A percentile compares a stretch with the other conserved stretches of the same genome.
phyloP scores from a whole-genome alignment of 2,888 invertebrate species.

The Xylocampa areola region DNA sequence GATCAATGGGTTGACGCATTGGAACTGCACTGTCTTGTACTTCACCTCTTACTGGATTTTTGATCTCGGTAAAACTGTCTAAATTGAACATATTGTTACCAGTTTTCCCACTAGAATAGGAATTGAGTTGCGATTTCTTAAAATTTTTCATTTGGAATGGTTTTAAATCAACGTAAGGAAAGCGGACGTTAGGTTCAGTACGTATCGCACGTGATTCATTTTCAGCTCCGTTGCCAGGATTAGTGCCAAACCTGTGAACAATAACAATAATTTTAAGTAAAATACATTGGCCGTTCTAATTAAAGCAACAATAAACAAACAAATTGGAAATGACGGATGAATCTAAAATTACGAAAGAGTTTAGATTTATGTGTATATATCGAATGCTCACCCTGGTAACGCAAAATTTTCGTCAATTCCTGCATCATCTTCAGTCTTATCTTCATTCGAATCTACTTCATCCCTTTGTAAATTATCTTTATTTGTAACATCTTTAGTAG shows the following conservation, averaged over 20 bases:
- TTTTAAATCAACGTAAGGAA: conserved; percentile 84
- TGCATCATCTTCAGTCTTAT: conserved; percentile 46
- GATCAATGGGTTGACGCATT: conserved; percentile 75
- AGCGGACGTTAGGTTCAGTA: conserved; percentile 80
- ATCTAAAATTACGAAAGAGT: not conserved
- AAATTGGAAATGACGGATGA: not conserved
- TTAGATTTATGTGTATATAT: no score
- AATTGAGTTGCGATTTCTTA: conserved; percentile 67
- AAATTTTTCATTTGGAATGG: conserved; percentile 82
- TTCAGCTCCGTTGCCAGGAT: conserved; percentile 81
- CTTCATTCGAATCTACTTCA: conserved; percentile 40
- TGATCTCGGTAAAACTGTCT: conserved; percentile 71
- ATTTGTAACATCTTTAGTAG: conserved; percentile 43
- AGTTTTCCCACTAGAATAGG: conserved; percentile 71
- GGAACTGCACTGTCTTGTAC: conserved; percentile 74
- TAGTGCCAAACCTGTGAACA: conserved; percentile 79
- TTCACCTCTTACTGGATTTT: conserved; percentile 81
- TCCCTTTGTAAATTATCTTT: conserved; percentile 33
- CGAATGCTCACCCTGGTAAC: conserved; percentile 78
- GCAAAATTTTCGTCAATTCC: conserved; percentile 78
- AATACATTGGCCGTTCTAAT: no score
- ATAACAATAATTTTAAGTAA: conserved; percentile 17
- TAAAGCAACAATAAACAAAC: not conserved
- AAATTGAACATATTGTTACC: conserved; percentile 77
- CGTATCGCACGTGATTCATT: conserved; percentile 86